These are phyloP conservation scores for Thaumatotibia leucotreta DNA, from an alignment of 1,140 invertebrate genomes.

Conservation along the genomic window DNA sequence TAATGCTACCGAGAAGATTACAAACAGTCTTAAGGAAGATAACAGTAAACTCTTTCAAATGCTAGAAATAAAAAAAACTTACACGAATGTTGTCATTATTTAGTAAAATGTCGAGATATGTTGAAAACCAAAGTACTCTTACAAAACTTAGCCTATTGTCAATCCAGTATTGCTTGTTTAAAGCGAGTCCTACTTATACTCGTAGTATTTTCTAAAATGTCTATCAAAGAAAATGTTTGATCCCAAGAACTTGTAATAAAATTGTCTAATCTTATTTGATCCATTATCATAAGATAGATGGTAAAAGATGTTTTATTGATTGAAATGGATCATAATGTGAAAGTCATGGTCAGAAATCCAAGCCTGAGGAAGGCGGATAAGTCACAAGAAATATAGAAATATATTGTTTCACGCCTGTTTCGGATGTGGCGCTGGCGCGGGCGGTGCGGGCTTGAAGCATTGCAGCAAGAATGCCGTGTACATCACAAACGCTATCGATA, in stretches of 20 bases:
- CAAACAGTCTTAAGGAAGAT: slow-evolving; percentile 50
- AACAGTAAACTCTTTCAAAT: slow-evolving; percentile 36
- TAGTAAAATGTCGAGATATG: slow-evolving; percentile 18
- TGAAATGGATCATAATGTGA: slow-evolving; percentile 5
- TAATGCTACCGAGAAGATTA: slow-evolving; percentile 26
- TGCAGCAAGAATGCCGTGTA: slow-evolving; percentile 94
- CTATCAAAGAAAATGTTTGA: slow-evolving; percentile 48
- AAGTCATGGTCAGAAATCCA: slow-evolving; percentile 13
- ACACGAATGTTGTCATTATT: slow-evolving; percentile 23
- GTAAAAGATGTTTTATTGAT: neutral
- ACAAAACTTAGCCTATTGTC: slow-evolving; percentile 19
- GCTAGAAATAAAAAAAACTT: slow-evolving; percentile 34
- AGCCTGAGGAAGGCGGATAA: neutral
- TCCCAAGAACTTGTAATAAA: slow-evolving; percentile 49
- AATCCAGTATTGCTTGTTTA: slow-evolving; percentile 23
- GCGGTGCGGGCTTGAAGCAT: slow-evolving; percentile 85
- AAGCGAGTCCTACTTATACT: slow-evolving; percentile 16
- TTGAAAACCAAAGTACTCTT: slow-evolving; percentile 17
- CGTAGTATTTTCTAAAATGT: slow-evolving; percentile 28
- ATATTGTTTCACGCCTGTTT: slow-evolving; percentile 79
- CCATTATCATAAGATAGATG: slow-evolving; percentile 20
- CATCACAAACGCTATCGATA: slow-evolving; percentile 89
- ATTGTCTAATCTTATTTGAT: slow-evolving; percentile 25
- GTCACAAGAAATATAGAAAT: slow-evolving; percentile 6
- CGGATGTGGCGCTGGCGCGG: slow-evolving; percentile 77